Conservation (phyloP, 2,113 vertebrate species). For the Grantiella picta region DNA sequence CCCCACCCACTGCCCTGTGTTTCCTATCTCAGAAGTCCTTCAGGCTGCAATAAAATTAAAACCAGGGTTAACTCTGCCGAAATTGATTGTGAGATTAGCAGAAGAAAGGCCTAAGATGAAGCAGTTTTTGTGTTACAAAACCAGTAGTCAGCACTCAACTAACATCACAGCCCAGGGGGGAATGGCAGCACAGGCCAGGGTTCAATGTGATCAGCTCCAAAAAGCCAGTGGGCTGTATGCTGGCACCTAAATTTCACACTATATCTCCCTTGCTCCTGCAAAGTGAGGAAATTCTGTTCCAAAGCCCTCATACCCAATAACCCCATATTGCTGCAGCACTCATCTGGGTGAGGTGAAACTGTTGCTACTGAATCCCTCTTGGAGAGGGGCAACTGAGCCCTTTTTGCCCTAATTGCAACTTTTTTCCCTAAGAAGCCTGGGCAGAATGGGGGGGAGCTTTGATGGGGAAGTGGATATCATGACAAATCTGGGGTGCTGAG, state of each 20-base stretch:
- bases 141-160: not conserved
- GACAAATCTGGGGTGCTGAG: not conserved
- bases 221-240: rapidly evolving
- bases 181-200: rapidly evolving
- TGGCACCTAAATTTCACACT: not conserved
- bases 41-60: not conserved
- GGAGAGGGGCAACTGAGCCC: not conserved
- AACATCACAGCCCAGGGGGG: rapidly evolving
- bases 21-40: not conserved
- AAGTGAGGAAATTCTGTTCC: not conserved
- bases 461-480: rapidly evolving
- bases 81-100: not conserved
- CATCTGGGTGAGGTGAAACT: not conserved
- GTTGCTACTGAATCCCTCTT: not conserved
- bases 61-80: not conserved
- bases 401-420: not conserved
- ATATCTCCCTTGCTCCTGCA: not conserved
- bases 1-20: not conserved
- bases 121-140: not conserved
- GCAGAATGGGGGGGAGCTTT: not conserved
- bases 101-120: not conserved
- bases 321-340: not conserved
- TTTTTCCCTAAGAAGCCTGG: not conserved
- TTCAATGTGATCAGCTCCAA: not conserved
- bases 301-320: not conserved